phyloP scores from a whole-genome alignment of 2,797 vertebrate genomes.

The Tangara arthus region DNA sequence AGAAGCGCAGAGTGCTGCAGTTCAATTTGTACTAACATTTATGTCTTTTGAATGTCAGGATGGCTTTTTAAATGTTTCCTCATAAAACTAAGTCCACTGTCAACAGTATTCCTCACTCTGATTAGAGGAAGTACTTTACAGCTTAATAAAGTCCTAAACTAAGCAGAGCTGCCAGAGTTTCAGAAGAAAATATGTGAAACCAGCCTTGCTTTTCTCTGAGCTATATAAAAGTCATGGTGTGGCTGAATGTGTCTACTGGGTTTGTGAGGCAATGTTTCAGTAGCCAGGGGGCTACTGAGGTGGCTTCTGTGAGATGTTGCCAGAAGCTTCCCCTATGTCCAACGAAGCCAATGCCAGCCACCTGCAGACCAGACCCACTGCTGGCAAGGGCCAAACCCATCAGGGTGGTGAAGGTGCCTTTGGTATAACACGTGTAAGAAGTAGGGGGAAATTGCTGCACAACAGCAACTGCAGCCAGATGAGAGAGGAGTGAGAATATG shows the following conservation, averaged over 20 bases:
- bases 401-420: not conserved
- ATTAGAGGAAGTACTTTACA: constrained; percentile 22
- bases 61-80: constrained; percentile 44
- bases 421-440: not conserved
- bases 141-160: constrained; percentile 33
- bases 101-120: constrained; percentile 5
- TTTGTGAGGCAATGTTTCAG: not conserved
- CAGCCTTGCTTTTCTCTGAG: not conserved
- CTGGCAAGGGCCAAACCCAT: not conserved
- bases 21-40: constrained; percentile 56
- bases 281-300: not conserved
- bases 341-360: accelerated
- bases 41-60: constrained; percentile 50
- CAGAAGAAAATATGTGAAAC: not conserved
- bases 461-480: not conserved
- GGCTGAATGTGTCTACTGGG: not conserved
- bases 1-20: not conserved
- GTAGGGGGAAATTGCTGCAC: not conserved
- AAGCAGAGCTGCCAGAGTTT: not conserved
- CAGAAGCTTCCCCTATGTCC: not conserved
- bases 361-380: not conserved
- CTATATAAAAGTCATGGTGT: not conserved
- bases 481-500: not conserved
- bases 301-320: not conserved
- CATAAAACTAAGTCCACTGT: constrained; percentile 54